A percentile compares a stretch with the other conserved stretches of the same genome.
Evolutionary conservation across 2,797 vertebrate species (phyloP).

Genomic region (Merluccius polli): DNA sequence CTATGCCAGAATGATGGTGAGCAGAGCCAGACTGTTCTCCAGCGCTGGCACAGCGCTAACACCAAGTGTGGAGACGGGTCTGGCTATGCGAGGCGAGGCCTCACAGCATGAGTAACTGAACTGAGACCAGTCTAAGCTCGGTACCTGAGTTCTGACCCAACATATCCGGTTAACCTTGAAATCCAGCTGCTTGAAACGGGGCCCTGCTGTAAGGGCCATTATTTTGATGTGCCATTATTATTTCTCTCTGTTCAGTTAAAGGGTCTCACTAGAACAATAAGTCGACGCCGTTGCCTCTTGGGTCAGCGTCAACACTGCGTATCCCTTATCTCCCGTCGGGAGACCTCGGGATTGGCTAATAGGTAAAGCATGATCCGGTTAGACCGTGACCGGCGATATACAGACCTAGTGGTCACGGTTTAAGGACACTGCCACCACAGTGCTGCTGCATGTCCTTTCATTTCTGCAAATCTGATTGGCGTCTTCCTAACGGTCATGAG

Average conservation of each 20-base stretch:
- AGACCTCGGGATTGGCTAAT: slow-evolving; percentile 73
- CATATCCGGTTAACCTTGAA: no score
- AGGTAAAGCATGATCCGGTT: slow-evolving; percentile 70
- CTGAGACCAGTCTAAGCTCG: no score
- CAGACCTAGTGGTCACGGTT: slow-evolving; percentile 55
- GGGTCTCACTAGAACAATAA: background rate
- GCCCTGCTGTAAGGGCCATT: no score
- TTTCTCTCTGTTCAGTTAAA: background rate
- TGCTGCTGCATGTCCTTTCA: slow-evolving; percentile 53
- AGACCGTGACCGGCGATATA: slow-evolving; percentile 28
- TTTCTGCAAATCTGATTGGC: slow-evolving; percentile 59
- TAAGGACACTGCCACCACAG: slow-evolving; percentile 42
- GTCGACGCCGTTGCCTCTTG: background rate
- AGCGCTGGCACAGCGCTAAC: no score
- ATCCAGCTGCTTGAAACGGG: no score
- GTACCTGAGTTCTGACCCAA: no score
- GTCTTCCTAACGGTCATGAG: slow-evolving; percentile 50
- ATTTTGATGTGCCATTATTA: no score
- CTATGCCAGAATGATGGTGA: no score
- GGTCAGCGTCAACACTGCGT: background rate
- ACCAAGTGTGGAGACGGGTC: no score
- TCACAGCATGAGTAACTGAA: no score
- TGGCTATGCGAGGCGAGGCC: no score
- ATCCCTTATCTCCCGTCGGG: slow-evolving; percentile 38
- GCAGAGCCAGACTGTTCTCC: no score